Conservation (phyloP, 1,140 invertebrate genomes). For the Geopemphigus sp. region DNA sequence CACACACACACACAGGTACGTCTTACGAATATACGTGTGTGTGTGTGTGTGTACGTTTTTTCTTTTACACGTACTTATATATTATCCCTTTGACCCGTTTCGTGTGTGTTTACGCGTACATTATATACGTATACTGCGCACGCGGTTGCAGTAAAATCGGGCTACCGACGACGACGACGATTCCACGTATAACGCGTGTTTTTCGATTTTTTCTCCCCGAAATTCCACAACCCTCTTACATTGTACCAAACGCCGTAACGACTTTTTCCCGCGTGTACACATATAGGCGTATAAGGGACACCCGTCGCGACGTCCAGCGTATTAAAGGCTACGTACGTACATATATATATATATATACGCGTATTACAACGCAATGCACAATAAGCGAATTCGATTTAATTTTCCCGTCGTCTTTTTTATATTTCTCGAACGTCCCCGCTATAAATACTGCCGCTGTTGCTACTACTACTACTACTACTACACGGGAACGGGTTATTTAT, state of each 20-base stretch:
- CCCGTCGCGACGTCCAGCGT: slow-evolving; percentile 5
- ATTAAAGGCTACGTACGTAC: background rate
- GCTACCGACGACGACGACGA: slow-evolving; percentile 41
- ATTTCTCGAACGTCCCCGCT: background rate
- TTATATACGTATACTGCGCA: background rate
- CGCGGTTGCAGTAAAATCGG: slow-evolving; percentile 30
- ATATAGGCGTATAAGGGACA: background rate
- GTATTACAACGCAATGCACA: background rate
- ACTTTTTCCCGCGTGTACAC: background rate
- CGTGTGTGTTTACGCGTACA: background rate
- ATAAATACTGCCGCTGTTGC: no score
- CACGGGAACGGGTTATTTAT: background rate
- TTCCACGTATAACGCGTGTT: background rate
- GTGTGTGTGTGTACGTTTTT: no score
- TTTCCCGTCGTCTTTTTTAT: background rate
- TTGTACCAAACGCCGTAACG: background rate
- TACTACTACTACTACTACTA: no score
- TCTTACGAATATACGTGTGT: background rate
- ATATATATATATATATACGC: no score
- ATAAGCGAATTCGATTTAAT: slow-evolving; percentile 6
- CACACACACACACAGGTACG: background rate
- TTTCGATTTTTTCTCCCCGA: background rate
- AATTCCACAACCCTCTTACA: slow-evolving; percentile 41
- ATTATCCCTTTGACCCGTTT: slow-evolving; percentile 29
- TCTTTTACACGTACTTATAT: no score